These are phyloP conservation scores for Drosophila paulistorum DNA, from an alignment of 1,140 invertebrate species.

Conservation along the genomic window DNA sequence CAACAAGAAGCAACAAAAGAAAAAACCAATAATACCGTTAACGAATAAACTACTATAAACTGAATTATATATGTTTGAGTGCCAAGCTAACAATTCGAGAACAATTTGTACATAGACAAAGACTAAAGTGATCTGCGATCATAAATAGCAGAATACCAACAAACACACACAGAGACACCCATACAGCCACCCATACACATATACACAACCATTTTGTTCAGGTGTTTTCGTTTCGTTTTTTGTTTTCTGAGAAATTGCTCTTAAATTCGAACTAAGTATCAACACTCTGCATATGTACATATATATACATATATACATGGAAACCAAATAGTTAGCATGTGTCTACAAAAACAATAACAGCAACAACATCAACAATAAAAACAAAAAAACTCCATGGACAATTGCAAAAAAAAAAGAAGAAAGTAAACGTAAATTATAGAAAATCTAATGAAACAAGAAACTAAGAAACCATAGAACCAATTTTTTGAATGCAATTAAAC, in stretches of 20 bases:
- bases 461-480: slow-evolving; percentile 63
- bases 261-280: slow-evolving; percentile 31
- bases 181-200: neutral
- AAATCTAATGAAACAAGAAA: neutral
- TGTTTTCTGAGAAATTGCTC: slow-evolving; percentile 7
- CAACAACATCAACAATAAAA: neutral
- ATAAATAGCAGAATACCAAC: neutral
- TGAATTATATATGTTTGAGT: slow-evolving; percentile 73
- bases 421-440: slow-evolving; percentile 14
- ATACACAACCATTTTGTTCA: neutral
- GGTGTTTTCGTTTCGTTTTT: too few relatives aligned
- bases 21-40: slow-evolving; percentile 38
- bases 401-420: slow-evolving; percentile 13
- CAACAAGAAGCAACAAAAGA: slow-evolving; percentile 21
- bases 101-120: slow-evolving; percentile 62
- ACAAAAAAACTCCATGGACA: slow-evolving; percentile 17
- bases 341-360: slow-evolving; percentile 19
- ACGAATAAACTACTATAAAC: slow-evolving; percentile 39
- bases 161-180: neutral
- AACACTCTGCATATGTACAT: slow-evolving; percentile 7
- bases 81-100: slow-evolving; percentile 79
- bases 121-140: slow-evolving; percentile 5
- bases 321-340: slow-evolving; percentile 24
- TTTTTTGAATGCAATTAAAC: slow-evolving; percentile 55
- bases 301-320: neutral